These are phyloP conservation scores for Pterocles burchelli DNA, from an alignment of 2,113 vertebrate genomes.

Conservation along the genomic window DNA sequence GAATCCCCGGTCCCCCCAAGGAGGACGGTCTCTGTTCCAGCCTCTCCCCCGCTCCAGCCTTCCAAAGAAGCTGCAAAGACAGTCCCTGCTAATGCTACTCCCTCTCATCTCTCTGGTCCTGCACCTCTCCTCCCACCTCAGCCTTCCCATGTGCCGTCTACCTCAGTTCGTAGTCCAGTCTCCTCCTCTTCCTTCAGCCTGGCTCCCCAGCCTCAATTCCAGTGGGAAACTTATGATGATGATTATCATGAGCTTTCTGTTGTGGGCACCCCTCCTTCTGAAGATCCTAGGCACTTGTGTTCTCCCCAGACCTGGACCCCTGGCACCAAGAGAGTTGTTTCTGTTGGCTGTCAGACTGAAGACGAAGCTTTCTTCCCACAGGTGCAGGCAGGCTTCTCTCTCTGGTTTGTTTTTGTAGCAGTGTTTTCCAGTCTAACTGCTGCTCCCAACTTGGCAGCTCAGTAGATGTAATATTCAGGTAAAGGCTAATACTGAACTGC, in stretches of 20 bases:
- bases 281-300: neutral
- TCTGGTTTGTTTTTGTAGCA: neutral
- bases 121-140: constrained; percentile 61
- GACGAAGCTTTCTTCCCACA: constrained; percentile 83
- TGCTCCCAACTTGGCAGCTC: neutral
- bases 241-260: constrained; percentile 61
- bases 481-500: neutral
- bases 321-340: constrained; percentile 78
- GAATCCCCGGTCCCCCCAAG: constrained; percentile 85
- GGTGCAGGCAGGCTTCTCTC: constrained; percentile 81
- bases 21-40: constrained; percentile 80
- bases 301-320: constrained; percentile 7
- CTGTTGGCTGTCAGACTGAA: constrained; percentile 93
- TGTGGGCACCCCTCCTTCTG: neutral
- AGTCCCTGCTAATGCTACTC: constrained; percentile 11
- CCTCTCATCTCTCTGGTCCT: constrained; percentile 48
- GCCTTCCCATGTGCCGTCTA: neutral
- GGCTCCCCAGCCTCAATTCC: constrained; percentile 51
- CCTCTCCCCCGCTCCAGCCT: constrained; percentile 70
- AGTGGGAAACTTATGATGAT: constrained; percentile 47
- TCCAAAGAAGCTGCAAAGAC: constrained; percentile 53
- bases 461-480: neutral
- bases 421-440: neutral
- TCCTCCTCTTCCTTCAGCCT: constrained; percentile 30
- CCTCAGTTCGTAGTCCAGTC: constrained; percentile 37